Evolutionary conservation across 2,113 vertebrate species (phyloP).

Genomic region (Sitta europaea): DNA sequence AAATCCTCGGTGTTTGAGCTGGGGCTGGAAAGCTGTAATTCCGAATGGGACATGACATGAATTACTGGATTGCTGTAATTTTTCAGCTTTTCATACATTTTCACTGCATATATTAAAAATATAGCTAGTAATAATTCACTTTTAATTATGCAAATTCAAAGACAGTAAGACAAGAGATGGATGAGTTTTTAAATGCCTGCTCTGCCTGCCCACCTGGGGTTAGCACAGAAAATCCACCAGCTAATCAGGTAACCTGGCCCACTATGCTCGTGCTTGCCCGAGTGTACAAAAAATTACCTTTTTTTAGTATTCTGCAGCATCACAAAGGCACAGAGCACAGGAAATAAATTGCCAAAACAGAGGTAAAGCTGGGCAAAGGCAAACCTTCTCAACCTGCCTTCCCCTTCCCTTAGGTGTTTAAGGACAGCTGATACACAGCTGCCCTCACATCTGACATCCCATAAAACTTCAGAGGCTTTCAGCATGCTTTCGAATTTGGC

Average conservation of each 20-base stretch:
- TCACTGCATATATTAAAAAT: conserved; percentile 41
- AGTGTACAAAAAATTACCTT: background rate
- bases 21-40: conserved; percentile 49
- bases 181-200: conserved; percentile 32
- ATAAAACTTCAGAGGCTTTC: background rate
- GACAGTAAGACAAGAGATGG: conserved; percentile 29
- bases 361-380: background rate
- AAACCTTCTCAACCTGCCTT: background rate
- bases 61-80: conserved; percentile 52
- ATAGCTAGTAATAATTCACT: conserved; percentile 31
- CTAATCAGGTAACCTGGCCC: background rate
- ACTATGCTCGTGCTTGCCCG: background rate
- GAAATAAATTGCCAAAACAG: background rate
- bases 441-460: background rate
- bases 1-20: background rate
- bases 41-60: conserved; percentile 60
- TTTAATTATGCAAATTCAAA: conserved; percentile 61
- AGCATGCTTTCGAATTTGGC: background rate
- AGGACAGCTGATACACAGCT: background rate
- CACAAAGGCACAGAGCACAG: background rate
- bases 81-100: conserved; percentile 32
- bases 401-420: background rate
- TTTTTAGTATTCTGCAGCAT: background rate
- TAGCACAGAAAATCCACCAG: background rate
- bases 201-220: conserved; percentile 16